Conservation (phyloP, 2,113 vertebrate species). For the Cyanoderma ruficeps region DNA sequence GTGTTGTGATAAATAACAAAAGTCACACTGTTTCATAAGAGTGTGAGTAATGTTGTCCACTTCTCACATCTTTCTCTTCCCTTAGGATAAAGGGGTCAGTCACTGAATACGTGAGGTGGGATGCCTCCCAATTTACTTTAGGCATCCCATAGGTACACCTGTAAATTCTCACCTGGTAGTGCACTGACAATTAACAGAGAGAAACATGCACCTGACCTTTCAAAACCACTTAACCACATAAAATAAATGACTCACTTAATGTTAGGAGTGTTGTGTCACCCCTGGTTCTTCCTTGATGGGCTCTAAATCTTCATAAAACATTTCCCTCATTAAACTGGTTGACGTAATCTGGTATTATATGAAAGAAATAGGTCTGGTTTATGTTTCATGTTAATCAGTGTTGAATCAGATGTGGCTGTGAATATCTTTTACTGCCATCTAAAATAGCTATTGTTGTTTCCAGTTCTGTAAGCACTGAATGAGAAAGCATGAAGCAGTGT, state of each 20-base stretch:
- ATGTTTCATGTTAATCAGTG: background rate
- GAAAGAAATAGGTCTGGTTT: background rate
- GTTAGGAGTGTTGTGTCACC: background rate
- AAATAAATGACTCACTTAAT: background rate
- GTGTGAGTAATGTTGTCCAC: background rate
- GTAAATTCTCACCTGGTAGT: background rate
- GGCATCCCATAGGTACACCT: background rate
- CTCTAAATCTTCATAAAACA: background rate
- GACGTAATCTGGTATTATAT: background rate
- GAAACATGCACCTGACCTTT: background rate
- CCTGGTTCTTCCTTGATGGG: background rate
- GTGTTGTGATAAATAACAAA: background rate
- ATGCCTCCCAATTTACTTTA: background rate
- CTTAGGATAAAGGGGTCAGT: background rate
- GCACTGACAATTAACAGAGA: background rate
- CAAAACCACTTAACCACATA: background rate
- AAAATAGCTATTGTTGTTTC: background rate
- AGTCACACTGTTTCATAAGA: background rate
- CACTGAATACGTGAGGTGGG: background rate
- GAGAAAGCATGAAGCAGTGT: fast-evolving
- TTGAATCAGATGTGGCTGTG: background rate
- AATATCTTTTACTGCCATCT: background rate
- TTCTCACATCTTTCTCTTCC: background rate
- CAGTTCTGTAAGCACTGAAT: background rate
- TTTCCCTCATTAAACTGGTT: background rate